Percentiles rank a stretch among this genome's conserved stretches.
Evolutionary conservation across 2,113 vertebrate species (phyloP).

Genomic region (Struthio camelus): DNA sequence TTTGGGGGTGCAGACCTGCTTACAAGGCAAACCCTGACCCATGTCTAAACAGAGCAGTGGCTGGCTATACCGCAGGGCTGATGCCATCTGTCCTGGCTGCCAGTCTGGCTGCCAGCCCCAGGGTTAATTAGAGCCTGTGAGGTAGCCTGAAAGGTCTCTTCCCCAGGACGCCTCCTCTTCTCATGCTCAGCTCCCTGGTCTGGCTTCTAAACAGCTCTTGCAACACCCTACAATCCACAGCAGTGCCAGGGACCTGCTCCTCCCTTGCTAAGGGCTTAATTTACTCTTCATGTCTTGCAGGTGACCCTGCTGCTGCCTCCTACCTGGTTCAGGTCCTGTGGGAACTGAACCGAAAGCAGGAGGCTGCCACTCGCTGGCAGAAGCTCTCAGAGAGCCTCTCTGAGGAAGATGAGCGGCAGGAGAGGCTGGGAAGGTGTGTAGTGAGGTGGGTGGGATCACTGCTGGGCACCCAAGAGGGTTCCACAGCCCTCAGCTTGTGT

Average conservation of each 20-base stretch:
- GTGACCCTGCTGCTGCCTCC: slow-evolving; percentile 71
- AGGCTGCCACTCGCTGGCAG: slow-evolving; percentile 80
- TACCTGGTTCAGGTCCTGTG: slow-evolving; percentile 84
- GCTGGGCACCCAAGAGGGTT: neutral
- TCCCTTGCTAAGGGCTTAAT: neutral
- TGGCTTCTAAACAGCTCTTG: neutral
- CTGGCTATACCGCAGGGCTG: neutral
- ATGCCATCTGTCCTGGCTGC: neutral
- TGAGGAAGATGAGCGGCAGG: slow-evolving; percentile 18
- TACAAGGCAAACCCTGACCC: neutral
- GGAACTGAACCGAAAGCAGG: slow-evolving; percentile 81
- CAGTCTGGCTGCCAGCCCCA: neutral
- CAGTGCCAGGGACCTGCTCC: neutral
- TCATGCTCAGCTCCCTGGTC: neutral
- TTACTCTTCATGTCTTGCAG: slow-evolving; percentile 64
- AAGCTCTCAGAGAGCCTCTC: slow-evolving; percentile 53
- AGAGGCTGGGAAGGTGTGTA: slow-evolving; percentile 40
- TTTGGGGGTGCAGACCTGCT: neutral
- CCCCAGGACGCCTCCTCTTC: neutral
- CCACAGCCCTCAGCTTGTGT: neutral
- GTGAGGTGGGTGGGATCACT: neutral
- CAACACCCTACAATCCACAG: neutral
- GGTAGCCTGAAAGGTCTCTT: neutral
- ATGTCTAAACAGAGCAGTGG: neutral
- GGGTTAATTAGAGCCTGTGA: neutral